Base-by-base conservation (phyloP, 2,888 invertebrate genomes). In the Rhopalosiphum nymphaeae region DNA sequence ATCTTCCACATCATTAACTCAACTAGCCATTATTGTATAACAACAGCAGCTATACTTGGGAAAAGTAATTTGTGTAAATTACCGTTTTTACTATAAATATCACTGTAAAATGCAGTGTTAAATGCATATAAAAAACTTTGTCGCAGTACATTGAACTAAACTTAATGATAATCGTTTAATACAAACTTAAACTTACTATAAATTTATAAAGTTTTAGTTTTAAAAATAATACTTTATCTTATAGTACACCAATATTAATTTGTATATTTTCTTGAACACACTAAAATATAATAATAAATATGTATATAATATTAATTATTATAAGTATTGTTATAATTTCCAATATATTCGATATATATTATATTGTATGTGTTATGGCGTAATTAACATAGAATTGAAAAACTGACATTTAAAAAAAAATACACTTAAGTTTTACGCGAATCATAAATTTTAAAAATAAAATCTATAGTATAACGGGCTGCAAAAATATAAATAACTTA, bases 91-190 rank as follows among this genome's bases (percentile, higher is more conserved):
- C 36, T 53, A 53, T 49, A 49, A 88, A 88, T 49, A 49, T 25
- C 53, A 36, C 36, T n/a, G 53, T 88, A 53, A 88, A 88, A 88
- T 88, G 16, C 53, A 36, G 53, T 88, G 88, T 88, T 88, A 88
- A 88, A 88, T 88, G 49, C 53, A 88, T 53, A 53, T n/a, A 53
- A 88, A 88, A n/a, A 25, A 49, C 36, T 89, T 61, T 29, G 44
- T 57, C 89, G 16, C 57, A 44, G 57, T 89, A 89, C 89, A 89
- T 89, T 89, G 57, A 89, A 57, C 89, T 57, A 61, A 89, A 44
- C 57, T 44, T 57, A 67, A 46, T 44, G 46, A 46, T 29, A 89
- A 87, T 87, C 87, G 89, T 89, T 56, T 36, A 57, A 88, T 53
- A 56, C 53, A 53, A 36, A 89, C 78, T 89, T 26, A 36, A 26